A percentile compares a stretch with the other conserved stretches of the same genome.
Evolutionary conservation across 1,140 invertebrate species (phyloP).

Genomic region (Zaprionus africanus): DNA sequence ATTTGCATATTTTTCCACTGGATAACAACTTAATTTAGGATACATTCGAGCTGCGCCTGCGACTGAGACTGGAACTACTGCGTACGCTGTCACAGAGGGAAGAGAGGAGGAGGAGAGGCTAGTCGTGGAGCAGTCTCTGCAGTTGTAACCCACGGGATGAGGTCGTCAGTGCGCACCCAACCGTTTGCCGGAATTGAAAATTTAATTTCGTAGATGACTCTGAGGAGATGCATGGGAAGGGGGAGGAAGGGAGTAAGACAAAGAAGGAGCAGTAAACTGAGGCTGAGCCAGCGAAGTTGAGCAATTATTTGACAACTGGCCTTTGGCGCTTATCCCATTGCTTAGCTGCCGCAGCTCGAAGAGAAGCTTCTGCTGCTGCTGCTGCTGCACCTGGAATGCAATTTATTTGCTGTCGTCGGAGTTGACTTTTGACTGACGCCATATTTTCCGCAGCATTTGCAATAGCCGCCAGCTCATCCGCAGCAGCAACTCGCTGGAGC

Average conservation of each 20-base stretch:
- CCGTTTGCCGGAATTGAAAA: constrained; percentile 11
- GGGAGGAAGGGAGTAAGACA: background rate
- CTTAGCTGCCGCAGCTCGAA: background rate
- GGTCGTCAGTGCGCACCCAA: background rate
- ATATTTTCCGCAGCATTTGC: constrained; percentile 77
- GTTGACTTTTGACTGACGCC: constrained; percentile 83
- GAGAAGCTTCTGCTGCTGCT: constrained; percentile 3
- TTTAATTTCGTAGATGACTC: constrained; percentile 29
- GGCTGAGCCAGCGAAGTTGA: constrained; percentile 14
- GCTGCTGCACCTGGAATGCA: constrained; percentile 57
- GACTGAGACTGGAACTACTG: constrained; percentile 40
- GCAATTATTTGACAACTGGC: constrained; percentile 37
- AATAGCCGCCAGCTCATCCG: constrained; percentile 18
- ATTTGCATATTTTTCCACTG: constrained; percentile 75
- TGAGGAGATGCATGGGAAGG: no score
- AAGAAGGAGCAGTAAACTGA: background rate
- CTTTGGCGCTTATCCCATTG: constrained; percentile 11
- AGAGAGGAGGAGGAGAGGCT: background rate
- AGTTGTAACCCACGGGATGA: background rate
- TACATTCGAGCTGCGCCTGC: constrained; percentile 39
- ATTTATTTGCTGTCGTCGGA: constrained; percentile 82
- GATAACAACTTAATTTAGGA: constrained; percentile 79
- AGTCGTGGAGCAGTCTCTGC: background rate
- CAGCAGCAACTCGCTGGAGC: constrained; percentile 34
- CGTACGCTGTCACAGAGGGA: constrained; percentile 1